phyloP scores from a whole-genome alignment of 2,797 vertebrate genomes.

The Notolabrus celidotus region DNA sequence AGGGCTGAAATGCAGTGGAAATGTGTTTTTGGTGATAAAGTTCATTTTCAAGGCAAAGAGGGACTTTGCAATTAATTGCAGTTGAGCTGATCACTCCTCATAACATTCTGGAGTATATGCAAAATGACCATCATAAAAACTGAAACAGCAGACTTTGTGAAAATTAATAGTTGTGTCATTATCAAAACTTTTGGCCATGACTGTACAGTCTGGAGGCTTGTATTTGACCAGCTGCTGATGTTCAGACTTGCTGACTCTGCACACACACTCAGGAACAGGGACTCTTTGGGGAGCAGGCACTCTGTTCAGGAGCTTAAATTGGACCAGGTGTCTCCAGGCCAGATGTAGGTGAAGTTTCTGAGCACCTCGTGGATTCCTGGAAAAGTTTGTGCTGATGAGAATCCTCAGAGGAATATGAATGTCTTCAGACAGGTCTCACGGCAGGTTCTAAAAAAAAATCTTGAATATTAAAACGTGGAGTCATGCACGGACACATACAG shows the following conservation, averaged over 20 bases:
- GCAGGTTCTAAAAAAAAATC: too few relatives aligned
- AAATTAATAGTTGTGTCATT: too few relatives aligned
- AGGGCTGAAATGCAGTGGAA: too few relatives aligned
- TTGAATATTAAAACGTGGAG: neutral
- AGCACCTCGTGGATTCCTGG: neutral
- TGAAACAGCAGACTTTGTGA: too few relatives aligned
- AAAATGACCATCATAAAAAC: too few relatives aligned
- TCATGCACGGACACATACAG: neutral
- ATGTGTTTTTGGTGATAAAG: too few relatives aligned
- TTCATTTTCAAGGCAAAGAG: too few relatives aligned
- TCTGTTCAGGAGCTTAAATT: neutral
- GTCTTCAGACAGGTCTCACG: neutral
- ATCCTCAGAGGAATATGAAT: neutral
- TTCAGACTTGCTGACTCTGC: conserved; percentile 1
- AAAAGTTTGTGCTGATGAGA: neutral
- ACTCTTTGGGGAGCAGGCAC: neutral
- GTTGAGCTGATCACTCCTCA: too few relatives aligned
- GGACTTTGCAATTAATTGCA: too few relatives aligned
- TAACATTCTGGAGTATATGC: too few relatives aligned
- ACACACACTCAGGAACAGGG: neutral
- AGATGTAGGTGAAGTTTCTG: conserved; percentile 10
- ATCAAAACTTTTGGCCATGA: too few relatives aligned
- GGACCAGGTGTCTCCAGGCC: neutral
- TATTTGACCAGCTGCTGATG: conserved; percentile 1
- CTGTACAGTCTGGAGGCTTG: neutral